Evolutionary conservation across 2,113 vertebrate genomes (phyloP), one percentile per base, ranked within the genome.

Genomic region (Centropus bengalensis): DNA sequence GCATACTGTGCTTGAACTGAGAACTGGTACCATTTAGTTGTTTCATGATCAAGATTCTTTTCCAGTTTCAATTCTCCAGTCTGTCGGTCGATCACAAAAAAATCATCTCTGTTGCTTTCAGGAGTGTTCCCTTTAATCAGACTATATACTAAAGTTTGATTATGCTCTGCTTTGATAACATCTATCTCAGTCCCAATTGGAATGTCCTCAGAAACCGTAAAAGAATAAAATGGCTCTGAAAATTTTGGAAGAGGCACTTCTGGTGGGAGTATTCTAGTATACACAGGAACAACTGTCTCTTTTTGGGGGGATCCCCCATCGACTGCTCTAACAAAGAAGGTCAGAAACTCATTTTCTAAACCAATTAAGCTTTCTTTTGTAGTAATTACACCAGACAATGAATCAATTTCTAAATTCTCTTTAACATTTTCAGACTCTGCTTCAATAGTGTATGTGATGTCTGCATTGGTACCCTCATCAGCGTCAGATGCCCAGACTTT

Each of bases 331-430:
- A 99, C 98, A 86, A 99, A 98, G 96, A 99, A 99, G 6, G 98
- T 98, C 82, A 99, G 99, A 66, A 99, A 97, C 32, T 99, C 98
- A 77, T 99, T 98, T 97, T 99, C 99, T 80, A 99, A 98, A 71
- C 99, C 99, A 77, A 99, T 98, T 82, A 99, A 98, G 94, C 99
- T 99, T 96, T 99, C 99, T 97, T 98, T 99, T 59, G 99, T 99
- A 20, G 98, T 98, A 83, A 99, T 98, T 86, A 99, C 32, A 10
- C 99, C 99, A 47, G 98, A 98, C 33, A 98, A 97, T 38, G 96
- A 97, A 96, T 99, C 97, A 49, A 99, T 99, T 97, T 99, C 99
- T 97, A 99, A 98, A 94, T 99, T 99, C 95, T 99, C 99, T 59
- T 97, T 97, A 32, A 99, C 98, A 8, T 98, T 99, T 96, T 99